These are phyloP conservation scores for Prosapia bicincta DNA, from an alignment of 2,888 invertebrate genomes.

Conservation along the genomic window DNA sequence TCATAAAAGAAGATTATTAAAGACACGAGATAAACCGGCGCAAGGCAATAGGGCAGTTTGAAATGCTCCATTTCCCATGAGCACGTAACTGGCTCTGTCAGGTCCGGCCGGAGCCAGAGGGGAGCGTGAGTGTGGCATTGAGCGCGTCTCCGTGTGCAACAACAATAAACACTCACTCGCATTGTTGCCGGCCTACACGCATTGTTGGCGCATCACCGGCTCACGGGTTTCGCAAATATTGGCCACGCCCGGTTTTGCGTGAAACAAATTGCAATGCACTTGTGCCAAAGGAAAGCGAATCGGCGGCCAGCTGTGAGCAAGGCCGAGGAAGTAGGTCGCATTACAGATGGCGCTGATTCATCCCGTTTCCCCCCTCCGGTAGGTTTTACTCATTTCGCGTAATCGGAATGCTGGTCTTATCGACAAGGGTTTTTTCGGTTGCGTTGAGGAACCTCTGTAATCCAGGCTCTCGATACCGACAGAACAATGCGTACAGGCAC, in stretches of 20 bases:
- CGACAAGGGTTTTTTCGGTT: background rate
- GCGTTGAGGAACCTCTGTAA: background rate
- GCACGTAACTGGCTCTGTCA: too few species aligned
- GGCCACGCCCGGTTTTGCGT: background rate
- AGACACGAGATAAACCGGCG: too few species aligned
- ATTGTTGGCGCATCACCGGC: background rate
- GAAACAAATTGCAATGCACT: background rate
- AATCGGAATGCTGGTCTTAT: background rate
- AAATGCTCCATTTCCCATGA: too few species aligned
- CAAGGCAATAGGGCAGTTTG: too few species aligned
- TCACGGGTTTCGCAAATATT: background rate
- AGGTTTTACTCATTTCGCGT: background rate
- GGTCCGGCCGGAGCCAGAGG: background rate
- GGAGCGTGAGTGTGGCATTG: background rate
- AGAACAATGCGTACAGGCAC: background rate
- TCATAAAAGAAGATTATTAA: too few species aligned
- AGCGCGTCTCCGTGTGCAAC: background rate
- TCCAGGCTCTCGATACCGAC: too few species aligned
- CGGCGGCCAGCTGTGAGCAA: background rate
- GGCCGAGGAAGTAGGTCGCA: background rate
- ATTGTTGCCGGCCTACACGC: background rate
- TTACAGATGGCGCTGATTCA: background rate
- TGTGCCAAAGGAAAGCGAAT: background rate
- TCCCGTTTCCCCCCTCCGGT: background rate
- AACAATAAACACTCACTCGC: background rate